Evolutionary conservation across 2,797 vertebrate species (phyloP).

Genomic region (Australoheros facetus): DNA sequence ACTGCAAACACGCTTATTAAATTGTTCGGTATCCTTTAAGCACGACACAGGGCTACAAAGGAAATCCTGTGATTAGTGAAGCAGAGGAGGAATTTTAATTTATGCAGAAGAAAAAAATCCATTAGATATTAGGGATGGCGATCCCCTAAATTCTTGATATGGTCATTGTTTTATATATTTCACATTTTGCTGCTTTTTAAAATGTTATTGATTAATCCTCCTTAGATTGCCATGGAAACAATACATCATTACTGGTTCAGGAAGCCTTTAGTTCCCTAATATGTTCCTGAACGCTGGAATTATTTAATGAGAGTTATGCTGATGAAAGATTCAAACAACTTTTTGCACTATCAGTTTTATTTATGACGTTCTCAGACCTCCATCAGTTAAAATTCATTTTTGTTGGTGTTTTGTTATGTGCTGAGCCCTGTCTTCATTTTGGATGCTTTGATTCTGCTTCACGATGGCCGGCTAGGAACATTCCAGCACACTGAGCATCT

Average conservation of each 20-base stretch:
- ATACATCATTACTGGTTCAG: neutral
- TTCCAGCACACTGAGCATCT: constrained; percentile 59
- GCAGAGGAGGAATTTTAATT: neutral
- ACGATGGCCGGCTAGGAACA: constrained; percentile 39
- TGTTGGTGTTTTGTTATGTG: neutral
- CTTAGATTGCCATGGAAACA: no score
- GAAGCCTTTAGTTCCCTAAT: neutral
- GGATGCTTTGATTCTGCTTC: constrained; percentile 16
- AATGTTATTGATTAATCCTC: neutral
- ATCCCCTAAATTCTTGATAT: no score
- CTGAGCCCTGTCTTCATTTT: neutral
- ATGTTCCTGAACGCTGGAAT: neutral
- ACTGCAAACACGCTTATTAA: no score
- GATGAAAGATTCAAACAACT: neutral
- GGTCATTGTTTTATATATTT: neutral
- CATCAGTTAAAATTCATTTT: neutral
- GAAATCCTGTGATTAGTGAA: neutral
- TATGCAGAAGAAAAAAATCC: no score
- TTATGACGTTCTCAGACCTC: neutral
- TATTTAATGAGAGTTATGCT: neutral
- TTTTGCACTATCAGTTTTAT: neutral
- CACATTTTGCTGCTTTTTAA: neutral
- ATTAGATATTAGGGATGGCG: neutral
- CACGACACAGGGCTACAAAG: neutral
- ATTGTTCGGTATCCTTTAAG: neutral